A percentile compares a stretch with the other conserved stretches of the same genome.
Conservation (phyloP, 1,140 invertebrate genomes). For the Radopholus similis region DNA sequence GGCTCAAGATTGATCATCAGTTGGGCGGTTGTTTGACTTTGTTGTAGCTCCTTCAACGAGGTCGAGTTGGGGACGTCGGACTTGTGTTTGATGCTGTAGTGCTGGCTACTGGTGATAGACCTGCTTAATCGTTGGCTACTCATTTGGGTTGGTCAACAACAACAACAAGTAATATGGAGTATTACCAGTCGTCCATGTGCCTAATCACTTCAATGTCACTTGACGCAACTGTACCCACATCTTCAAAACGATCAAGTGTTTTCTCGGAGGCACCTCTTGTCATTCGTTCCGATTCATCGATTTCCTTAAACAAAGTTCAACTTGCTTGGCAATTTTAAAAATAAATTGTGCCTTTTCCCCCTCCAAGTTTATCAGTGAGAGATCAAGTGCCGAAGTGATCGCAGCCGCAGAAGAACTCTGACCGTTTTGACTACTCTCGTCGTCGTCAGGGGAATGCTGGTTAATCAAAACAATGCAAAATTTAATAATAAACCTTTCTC, state of each 20-base stretch:
- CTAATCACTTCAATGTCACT: constrained; percentile 48
- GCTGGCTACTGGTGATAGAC: constrained; percentile 47
- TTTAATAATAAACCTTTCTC: background rate
- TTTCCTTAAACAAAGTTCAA: constrained; percentile 2
- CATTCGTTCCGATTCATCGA: constrained; percentile 17
- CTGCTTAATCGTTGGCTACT: constrained; percentile 17
- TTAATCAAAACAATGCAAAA: background rate
- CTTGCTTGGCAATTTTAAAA: background rate
- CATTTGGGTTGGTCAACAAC: background rate
- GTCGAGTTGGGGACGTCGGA: no score
- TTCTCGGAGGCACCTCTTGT: background rate
- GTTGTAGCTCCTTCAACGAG: constrained; percentile 1
- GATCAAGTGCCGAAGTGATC: constrained; percentile 26
- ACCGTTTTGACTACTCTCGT: constrained; percentile 28
- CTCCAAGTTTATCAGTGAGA: constrained; percentile 45
- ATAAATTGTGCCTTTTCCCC: background rate
- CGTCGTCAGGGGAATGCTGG: constrained; percentile 47
- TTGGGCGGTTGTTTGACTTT: background rate
- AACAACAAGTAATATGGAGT: background rate
- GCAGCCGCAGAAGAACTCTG: constrained; percentile 2
- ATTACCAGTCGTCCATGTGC: constrained; percentile 46
- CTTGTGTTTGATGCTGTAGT: constrained; percentile 12
- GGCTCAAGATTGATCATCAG: background rate
- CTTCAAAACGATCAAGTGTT: constrained; percentile 28
- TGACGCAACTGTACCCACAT: constrained; percentile 40